Evolutionary conservation across 2,888 invertebrate genomes (phyloP).

Genomic region (Ceriagrion tenellum): DNA sequence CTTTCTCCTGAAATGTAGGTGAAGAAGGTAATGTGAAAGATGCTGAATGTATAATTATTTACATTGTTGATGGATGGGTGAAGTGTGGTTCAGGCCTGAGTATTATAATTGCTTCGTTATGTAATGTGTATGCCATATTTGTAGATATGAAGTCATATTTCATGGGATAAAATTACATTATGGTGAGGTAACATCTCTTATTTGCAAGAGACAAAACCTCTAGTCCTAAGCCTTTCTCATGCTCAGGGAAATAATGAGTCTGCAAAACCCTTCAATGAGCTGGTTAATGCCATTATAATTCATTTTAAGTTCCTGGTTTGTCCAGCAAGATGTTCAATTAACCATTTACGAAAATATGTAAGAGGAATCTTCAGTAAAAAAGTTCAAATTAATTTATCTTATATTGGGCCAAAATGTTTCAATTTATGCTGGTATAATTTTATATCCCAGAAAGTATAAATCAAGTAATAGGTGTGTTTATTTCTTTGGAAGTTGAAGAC

Average conservation of each 20-base stretch:
- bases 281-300: neutral
- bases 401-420: neutral
- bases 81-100: neutral
- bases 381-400: neutral
- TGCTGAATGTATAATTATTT: neutral
- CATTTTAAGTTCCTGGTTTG: neutral
- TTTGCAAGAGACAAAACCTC: constrained; percentile 39
- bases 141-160: neutral
- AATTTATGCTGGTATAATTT: neutral
- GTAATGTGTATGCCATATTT: neutral
- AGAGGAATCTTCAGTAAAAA: neutral
- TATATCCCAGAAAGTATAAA: neutral
- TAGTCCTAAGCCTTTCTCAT: constrained; percentile 43
- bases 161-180: constrained; percentile 37
- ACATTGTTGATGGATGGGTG: neutral
- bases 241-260: constrained; percentile 9
- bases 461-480: neutral
- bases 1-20: neutral
- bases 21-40: neutral
- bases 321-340: neutral
- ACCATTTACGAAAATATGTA: neutral
- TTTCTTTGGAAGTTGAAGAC: neutral
- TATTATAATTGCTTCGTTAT: neutral
- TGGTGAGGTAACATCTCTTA: constrained; percentile 48
- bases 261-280: neutral